These are phyloP conservation scores for Denticeps clupeoides DNA, from an alignment of 2,797 vertebrate species.

Conservation along the genomic window DNA sequence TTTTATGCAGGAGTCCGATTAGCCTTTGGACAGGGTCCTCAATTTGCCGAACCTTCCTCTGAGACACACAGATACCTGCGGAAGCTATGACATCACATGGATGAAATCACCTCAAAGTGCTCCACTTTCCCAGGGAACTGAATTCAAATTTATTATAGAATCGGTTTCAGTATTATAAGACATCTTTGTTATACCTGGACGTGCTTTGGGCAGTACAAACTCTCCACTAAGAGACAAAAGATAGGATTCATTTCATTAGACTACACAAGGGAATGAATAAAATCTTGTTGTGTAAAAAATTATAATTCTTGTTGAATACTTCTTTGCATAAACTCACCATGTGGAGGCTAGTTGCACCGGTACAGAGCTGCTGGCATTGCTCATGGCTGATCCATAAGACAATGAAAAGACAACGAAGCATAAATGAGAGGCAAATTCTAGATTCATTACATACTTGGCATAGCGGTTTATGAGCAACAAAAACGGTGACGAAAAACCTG, in stretches of 20 bases:
- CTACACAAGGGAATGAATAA: no score
- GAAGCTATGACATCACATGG: constrained; percentile 46
- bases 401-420: neutral
- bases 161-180: neutral
- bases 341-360: constrained; percentile 38
- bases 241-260: no score
- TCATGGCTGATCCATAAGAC: constrained; percentile 48
- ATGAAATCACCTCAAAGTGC: neutral
- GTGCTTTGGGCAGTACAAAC: constrained; percentile 44
- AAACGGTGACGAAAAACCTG: no score
- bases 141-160: no score
- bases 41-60: constrained; percentile 77
- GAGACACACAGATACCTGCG: constrained; percentile 74
- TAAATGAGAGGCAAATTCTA: neutral
- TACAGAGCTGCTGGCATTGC: constrained; percentile 45
- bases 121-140: no score
- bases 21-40: constrained; percentile 80
- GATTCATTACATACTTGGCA: no score
- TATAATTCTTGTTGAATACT: no score
- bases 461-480: no score
- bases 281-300: no score
- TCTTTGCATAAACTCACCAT: constrained; percentile 41
- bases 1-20: constrained; percentile 79
- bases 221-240: constrained; percentile 36
- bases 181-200: constrained; percentile 57